Base-by-base conservation (phyloP, 2,797 vertebrate species). In the Bryconaethiops microstoma region DNA sequence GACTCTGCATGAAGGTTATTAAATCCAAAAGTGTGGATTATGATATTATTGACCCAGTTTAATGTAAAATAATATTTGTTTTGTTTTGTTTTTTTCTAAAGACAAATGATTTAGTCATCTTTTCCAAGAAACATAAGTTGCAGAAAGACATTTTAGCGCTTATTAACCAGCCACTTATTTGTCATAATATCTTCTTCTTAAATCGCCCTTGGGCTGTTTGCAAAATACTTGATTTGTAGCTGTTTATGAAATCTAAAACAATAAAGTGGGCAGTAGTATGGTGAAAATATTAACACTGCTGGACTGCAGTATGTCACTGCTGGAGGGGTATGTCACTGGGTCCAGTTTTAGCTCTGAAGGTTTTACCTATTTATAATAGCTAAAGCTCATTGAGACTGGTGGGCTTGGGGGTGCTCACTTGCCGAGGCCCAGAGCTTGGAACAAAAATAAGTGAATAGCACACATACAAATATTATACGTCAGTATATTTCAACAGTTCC, bases 1-100 rank as follows among this genome's bases (percentile, higher is more conserved):
- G 92, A 91, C 91, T 89, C 90, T 86, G 65, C 76, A 91, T 89
- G 85, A 92, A 92, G 92, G 92, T 91, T 88, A 90, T 93, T 94
- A 93, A 91, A 93, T 94, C 93, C 92, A 88, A 91, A 86, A 90
- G 91, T 93, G 92, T 21, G 54, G 71, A 59, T 74, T 74, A 74
- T 42, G 71, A 42, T 42, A 74, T 74, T 59, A 57, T 74, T 74
- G 54, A 54, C 42, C 54, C 42, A 21, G 42, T 50, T 48, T 10
- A 14, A 54, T 23, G 29, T 19, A 23, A 42, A 59, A 42, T 39
- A 74, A 59, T 74, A 19, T 25, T 16, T 39, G 29, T 65, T 62
- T 29, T 14, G n/a, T 23, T 48, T n/a, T n/a, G n/a, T 35, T 35
- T 35, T 35, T 35, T 35, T 35, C 35, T 35, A 48, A 71, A 29